Evolutionary conservation across 30 jellyfish, hydroid and myxozoan genomes (phyloP).

Genomic region (Aurelia sp.): DNA sequence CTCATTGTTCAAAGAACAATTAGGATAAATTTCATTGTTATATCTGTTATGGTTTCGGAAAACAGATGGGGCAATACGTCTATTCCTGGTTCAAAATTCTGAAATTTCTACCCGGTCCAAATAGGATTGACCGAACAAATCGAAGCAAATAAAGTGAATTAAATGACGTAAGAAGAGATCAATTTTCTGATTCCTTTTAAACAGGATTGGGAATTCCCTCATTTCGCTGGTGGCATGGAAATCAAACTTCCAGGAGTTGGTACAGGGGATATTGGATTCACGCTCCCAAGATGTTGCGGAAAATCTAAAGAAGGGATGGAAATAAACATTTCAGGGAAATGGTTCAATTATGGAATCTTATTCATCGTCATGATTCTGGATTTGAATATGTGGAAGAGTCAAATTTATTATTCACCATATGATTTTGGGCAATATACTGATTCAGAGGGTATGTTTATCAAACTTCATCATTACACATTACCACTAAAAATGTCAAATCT

Average conservation of each 20-base stretch:
- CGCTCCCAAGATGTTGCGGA: constrained; percentile 30
- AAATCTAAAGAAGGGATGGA: constrained; percentile 1
- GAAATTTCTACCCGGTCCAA: too few relatives aligned
- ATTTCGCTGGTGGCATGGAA: constrained; percentile 31
- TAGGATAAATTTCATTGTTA: too few relatives aligned
- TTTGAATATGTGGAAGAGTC: constrained; percentile 59
- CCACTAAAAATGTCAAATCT: too few relatives aligned
- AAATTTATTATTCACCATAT: constrained; percentile 51
- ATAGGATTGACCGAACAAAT: too few relatives aligned
- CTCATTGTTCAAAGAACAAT: too few relatives aligned
- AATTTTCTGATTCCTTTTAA: neutral
- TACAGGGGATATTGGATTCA: neutral
- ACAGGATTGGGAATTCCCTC: constrained; percentile 83
- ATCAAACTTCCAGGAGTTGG: constrained; percentile 66
- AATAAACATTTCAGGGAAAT: constrained; percentile 50
- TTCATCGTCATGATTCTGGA: constrained; percentile 50
- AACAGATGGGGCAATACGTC: too few relatives aligned
- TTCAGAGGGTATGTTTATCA: constrained; percentile 24
- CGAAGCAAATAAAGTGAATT: too few relatives aligned
- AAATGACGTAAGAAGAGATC: too few relatives aligned
- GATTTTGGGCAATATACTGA: constrained; percentile 61
- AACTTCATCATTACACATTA: too few relatives aligned
- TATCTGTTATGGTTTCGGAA: too few relatives aligned
- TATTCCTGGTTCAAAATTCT: too few relatives aligned
- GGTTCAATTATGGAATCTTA: constrained; percentile 74